Percentiles rank a stretch among this genome's conserved stretches.
These are phyloP conservation scores for Pterobdella sp. DNA, from an alignment of 2,888 invertebrate genomes.

Conservation along the genomic window DNA sequence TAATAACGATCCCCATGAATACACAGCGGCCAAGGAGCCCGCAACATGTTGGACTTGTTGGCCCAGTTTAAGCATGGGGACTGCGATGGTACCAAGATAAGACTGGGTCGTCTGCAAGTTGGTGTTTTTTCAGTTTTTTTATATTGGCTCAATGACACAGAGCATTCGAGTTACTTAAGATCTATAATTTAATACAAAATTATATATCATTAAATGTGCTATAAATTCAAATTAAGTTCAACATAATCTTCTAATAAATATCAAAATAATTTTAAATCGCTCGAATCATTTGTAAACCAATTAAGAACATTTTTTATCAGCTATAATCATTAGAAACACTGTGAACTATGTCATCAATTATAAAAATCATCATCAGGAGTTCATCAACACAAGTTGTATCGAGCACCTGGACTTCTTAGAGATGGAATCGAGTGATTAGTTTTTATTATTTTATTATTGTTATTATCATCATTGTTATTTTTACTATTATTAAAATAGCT, in stretches of 20 bases:
- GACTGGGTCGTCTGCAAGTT: constrained; percentile 67
- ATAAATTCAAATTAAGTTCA: not conserved
- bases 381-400: constrained; percentile 95
- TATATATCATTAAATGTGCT: not conserved
- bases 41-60: constrained; percentile 83
- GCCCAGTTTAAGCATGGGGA: constrained; percentile 94
- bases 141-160: not conserved
- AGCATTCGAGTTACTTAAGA: too few species aligned
- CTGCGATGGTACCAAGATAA: constrained; percentile 88
- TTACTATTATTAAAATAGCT: not conserved
- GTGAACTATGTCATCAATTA: not conserved
- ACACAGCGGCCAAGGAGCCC: constrained; percentile 58
- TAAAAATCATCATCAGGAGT: constrained; percentile 62
- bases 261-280: not conserved
- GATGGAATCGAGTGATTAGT: constrained; percentile 56
- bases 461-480: not conserved
- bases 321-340: too few species aligned
- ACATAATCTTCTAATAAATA: not conserved
- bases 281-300: not conserved
- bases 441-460: not conserved
- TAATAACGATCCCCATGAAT: too few species aligned
- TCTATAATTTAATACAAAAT: too few species aligned
- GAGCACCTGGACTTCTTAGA: constrained; percentile 93
- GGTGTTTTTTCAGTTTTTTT: not conserved
- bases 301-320: too few species aligned